phyloP scores from a whole-genome alignment of 2,113 vertebrate genomes.

The Naja naja region DNA sequence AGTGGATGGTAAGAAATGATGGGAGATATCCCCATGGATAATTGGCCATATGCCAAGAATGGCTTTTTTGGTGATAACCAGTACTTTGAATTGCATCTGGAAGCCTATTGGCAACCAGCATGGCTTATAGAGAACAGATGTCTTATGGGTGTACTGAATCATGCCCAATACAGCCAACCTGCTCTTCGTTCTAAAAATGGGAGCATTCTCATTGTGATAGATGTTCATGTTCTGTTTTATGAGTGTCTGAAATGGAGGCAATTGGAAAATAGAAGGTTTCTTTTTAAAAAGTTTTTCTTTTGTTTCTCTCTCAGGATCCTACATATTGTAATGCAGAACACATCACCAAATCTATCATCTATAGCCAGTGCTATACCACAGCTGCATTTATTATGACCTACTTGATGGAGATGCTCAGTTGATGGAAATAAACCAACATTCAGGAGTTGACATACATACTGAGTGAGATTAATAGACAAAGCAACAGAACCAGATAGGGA shows the following conservation, averaged over 20 bases:
- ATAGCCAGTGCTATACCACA: not conserved
- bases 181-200: not conserved
- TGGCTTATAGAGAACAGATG: not conserved
- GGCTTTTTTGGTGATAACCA: not conserved
- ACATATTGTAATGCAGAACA: not conserved
- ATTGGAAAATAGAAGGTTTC: not conserved
- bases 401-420: not conserved
- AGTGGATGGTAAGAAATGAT: not conserved
- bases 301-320: not conserved
- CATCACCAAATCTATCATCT: not conserved
- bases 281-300: not conserved
- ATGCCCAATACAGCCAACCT: not conserved
- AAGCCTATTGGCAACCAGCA: not conserved
- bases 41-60: not conserved
- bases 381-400: not conserved
- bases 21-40: not conserved
- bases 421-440: not conserved
- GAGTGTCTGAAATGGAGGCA: not conserved
- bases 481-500: not conserved
- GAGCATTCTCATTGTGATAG: not conserved
- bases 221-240: not conserved
- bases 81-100: not conserved
- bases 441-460: not conserved
- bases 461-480: not conserved
- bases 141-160: not conserved